Evolutionary conservation across 2,113 vertebrate species (phyloP).

Genomic region (Erpornis zantholeuca): DNA sequence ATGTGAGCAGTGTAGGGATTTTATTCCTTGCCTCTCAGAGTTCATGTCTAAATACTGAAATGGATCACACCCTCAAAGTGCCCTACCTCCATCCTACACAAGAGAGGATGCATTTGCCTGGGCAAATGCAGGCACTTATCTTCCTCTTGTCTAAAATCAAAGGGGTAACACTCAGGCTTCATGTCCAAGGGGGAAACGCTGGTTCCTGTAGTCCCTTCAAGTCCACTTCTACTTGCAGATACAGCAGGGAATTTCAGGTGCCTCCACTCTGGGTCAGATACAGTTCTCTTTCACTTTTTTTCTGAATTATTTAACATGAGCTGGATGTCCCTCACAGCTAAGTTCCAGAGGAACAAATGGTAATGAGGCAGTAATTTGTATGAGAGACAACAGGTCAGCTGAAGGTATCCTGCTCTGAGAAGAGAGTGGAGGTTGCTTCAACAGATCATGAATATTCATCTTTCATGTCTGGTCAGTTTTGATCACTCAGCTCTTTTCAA

Average conservation of each 20-base stretch:
- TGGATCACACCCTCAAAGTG: not conserved
- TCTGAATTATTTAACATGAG: not conserved
- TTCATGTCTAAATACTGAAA: not conserved
- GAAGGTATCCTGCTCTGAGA: not conserved
- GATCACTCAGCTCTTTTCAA: constrained; percentile 52
- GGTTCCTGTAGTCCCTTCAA: not conserved
- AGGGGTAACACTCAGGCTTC: not conserved
- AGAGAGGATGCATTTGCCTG: not conserved
- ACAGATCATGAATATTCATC: constrained; percentile 59
- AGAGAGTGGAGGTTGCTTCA: not conserved
- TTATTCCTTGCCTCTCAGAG: not conserved
- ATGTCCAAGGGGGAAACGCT: not conserved
- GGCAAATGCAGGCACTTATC: not conserved
- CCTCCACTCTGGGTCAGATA: not conserved
- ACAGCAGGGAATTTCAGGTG: not conserved
- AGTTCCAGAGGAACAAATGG: not conserved
- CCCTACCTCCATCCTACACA: not conserved
- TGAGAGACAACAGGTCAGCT: constrained; percentile 8
- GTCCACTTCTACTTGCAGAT: not conserved
- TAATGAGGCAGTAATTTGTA: constrained; percentile 9
- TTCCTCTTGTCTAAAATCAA: not conserved
- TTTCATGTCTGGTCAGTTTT: constrained; percentile 44
- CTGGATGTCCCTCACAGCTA: not conserved
- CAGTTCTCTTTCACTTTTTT: not conserved
- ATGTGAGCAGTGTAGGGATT: not conserved